phyloP scores from a whole-genome alignment of 2,888 invertebrate genomes.

The Schizotus pectinicornis region DNA sequence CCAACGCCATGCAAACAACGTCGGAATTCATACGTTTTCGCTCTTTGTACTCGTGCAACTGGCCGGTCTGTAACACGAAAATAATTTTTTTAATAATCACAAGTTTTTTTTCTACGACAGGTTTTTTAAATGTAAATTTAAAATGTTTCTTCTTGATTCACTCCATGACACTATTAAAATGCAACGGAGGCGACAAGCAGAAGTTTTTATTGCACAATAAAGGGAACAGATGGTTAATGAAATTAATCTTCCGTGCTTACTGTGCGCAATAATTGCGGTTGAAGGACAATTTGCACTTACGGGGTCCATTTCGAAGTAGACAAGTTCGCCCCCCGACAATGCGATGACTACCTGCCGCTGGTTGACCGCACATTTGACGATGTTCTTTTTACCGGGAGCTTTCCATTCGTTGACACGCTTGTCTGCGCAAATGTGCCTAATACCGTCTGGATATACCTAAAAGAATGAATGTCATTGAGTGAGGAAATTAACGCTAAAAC shows the following conservation, averaged over 20 bases:
- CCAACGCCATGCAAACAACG: constrained; percentile 98
- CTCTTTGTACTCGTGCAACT: constrained; percentile 97
- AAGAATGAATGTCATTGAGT: no score
- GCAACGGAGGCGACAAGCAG: constrained; percentile 57
- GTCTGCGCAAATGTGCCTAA: constrained; percentile 96
- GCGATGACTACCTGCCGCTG: constrained; percentile 98
- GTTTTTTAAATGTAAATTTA: constrained; percentile 2
- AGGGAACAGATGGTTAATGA: background rate
- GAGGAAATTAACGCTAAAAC: no score
- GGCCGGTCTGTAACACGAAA: constrained; percentile 79
- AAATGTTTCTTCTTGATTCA: constrained; percentile 51
- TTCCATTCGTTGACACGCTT: constrained; percentile 99
- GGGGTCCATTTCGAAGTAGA: constrained; percentile 99
- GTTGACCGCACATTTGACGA: constrained; percentile 97
- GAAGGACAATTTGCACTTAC: constrained; percentile 66
- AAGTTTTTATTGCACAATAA: constrained; percentile 48
- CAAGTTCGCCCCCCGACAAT: constrained; percentile 94
- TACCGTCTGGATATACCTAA: constrained; percentile 96
- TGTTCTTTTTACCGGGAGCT: constrained; percentile 95
- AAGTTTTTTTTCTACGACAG: background rate
- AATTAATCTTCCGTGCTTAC: background rate
- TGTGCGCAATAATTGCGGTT: constrained; percentile 21
- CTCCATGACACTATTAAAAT: constrained; percentile 51
- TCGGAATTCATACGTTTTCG: constrained; percentile 96
- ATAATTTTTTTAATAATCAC: background rate